Percentiles rank a stretch among this genome's conserved stretches.
Conservation (phyloP, 1,140 invertebrate species). For the Drepana arcuata region DNA sequence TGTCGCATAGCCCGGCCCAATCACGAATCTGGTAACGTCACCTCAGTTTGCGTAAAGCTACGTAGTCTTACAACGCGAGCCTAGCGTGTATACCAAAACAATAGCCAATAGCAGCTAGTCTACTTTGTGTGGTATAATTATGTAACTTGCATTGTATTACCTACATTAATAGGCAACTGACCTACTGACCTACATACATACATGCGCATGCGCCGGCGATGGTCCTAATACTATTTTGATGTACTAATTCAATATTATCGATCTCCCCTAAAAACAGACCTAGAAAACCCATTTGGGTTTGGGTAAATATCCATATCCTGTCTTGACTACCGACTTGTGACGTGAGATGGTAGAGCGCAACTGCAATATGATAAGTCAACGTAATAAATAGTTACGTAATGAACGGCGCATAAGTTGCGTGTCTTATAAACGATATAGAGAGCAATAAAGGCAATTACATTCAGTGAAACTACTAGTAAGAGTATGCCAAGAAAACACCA, state of each 20-base stretch:
- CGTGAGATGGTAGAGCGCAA: slow-evolving; percentile 5
- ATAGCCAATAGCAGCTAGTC: slow-evolving; percentile 5
- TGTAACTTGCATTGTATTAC: too few species aligned
- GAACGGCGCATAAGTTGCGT: slow-evolving; percentile 21
- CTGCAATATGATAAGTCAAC: slow-evolving; percentile 5
- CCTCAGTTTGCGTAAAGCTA: too few species aligned
- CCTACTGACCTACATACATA: slow-evolving; percentile 16
- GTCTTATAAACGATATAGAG: slow-evolving; percentile 20
- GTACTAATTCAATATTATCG: too few species aligned
- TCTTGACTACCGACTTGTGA: too few species aligned
- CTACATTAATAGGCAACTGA: slow-evolving; percentile 11
- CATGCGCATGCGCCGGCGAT: too few species aligned
- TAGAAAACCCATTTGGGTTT: too few species aligned
- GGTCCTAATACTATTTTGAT: too few species aligned
- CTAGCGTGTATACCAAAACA: slow-evolving; percentile 9
- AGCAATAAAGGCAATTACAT: slow-evolving; percentile 27
- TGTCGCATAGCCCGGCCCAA: too few species aligned
- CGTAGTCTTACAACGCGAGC: too few species aligned
- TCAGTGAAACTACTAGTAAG: slow-evolving; percentile 33
- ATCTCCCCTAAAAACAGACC: too few species aligned
- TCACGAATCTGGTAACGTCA: too few species aligned
- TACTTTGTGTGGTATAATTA: slow-evolving; percentile 11
- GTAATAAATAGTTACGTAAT: slow-evolving; percentile 7
- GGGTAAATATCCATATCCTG: too few species aligned
- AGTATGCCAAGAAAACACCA: slow-evolving; percentile 15